These are phyloP conservation scores for Endotricha flammealis DNA, from an alignment of 2,888 invertebrate species.

Conservation along the genomic window DNA sequence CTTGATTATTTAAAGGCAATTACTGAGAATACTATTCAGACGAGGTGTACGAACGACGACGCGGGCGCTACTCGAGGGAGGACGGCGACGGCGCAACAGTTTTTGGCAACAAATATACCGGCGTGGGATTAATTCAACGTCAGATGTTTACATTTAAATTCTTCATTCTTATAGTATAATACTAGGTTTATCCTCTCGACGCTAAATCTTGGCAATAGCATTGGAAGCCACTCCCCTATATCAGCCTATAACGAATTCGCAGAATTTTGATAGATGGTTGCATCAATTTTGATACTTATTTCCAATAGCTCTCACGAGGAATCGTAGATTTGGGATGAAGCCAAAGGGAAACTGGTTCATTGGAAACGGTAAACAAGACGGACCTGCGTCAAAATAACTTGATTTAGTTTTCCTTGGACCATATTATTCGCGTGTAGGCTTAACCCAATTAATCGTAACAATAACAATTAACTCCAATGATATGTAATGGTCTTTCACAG, in stretches of 20 bases:
- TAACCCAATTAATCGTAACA: constrained; percentile 5
- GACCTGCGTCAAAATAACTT: constrained; percentile 18
- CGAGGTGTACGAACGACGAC: constrained; percentile 35
- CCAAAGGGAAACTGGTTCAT: constrained; percentile 47
- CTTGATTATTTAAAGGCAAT: constrained; percentile 24
- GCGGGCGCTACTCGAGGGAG: constrained; percentile 32
- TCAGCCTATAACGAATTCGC: too few species aligned
- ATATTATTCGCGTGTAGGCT: constrained; percentile 13
- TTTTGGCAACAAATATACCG: constrained; percentile 53
- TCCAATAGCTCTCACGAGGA: background rate
- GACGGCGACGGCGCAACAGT: constrained; percentile 47
- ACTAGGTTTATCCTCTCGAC: background rate
- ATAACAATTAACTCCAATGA: constrained; percentile 2
- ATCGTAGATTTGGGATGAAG: constrained; percentile 46
- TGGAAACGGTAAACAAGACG: constrained; percentile 25
- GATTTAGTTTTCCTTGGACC: constrained; percentile 28
- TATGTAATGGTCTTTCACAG: constrained; percentile 16
- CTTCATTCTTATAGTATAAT: too few species aligned
- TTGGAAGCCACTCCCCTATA: background rate
- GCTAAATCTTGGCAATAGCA: background rate
- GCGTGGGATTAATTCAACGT: constrained; percentile 46
- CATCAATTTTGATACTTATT: background rate
- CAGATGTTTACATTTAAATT: constrained; percentile 42
- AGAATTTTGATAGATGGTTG: background rate
- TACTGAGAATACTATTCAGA: constrained; percentile 29